Evolutionary conservation across 1,140 invertebrate genomes (phyloP).

Genomic region (Macrosteles quadrilineatus): DNA sequence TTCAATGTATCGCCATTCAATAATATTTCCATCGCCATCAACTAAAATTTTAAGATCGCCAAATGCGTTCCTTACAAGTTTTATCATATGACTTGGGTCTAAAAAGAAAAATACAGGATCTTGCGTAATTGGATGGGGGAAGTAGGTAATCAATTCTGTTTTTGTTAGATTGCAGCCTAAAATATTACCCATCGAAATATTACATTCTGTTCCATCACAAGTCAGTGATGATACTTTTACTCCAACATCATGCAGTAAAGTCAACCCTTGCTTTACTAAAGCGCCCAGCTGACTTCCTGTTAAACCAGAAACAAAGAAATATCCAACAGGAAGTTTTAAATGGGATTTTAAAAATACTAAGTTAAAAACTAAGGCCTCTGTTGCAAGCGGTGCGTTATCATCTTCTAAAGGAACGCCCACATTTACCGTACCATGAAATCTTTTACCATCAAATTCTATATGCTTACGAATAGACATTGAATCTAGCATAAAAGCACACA

Average conservation of each 20-base stretch:
- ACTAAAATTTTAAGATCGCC: conserved; percentile 29
- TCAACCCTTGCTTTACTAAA: conserved; percentile 26
- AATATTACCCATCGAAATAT: conserved; percentile 17
- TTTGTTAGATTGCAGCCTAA: conserved; percentile 34
- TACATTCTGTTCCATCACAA: conserved; percentile 32
- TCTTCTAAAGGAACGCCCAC: conserved; percentile 21
- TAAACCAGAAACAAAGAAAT: conserved; percentile 44
- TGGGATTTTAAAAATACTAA: conserved; percentile 42
- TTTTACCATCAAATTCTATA: conserved; percentile 38
- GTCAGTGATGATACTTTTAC: conserved; percentile 25
- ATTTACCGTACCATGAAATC: conserved; percentile 11
- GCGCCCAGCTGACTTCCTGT: conserved; percentile 29
- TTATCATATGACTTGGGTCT: conserved; percentile 41
- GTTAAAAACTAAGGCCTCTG: conserved; percentile 47
- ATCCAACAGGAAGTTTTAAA: conserved; percentile 48
- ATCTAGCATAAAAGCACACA: conserved; percentile 38
- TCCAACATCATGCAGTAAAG: conserved; percentile 32
- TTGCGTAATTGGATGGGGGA: conserved; percentile 26
- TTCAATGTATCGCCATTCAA: conserved; percentile 44
- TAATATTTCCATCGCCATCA: conserved; percentile 36
- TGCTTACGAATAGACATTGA: conserved; percentile 39
- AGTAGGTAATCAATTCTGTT: conserved; percentile 11
- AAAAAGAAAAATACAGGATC: conserved; percentile 34
- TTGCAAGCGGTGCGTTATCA: conserved; percentile 43
- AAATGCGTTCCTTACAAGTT: conserved; percentile 32